Base-by-base conservation (phyloP, 2,113 vertebrate species). In the Accipiter virgatus region DNA sequence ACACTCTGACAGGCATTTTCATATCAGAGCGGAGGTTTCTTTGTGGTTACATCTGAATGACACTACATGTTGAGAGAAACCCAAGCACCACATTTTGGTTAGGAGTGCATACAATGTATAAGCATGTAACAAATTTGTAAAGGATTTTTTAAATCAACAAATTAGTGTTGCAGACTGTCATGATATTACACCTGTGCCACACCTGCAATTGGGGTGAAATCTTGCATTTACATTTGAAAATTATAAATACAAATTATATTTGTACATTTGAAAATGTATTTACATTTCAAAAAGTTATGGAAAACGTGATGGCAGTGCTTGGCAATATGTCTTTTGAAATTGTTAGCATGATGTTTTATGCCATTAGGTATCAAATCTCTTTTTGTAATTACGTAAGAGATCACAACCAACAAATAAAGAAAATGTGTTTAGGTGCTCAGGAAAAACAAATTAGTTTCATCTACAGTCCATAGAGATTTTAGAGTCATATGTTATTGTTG, bases 361-460 rank as follows among this genome's bases (percentile, higher is more conserved):
- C 20, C 43, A 56, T 71, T 71, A 93, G 13, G 23, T 95, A 81
- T 81, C 65, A 79, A 93, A 89, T 56, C 14, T 81, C 40, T 75
- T 85, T 78, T 75, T 88, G n/a, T 56, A 92, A 93, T 92, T 85
- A 74, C 40, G 19, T 67, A 81, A 86, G 34, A 87, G 56, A 87
- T 81, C 62, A 91, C 43, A 90, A 85, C 19, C 12, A 86, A 66
- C 48, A 91, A 93, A 90, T 59, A 86, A 92, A 7, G 11, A 82
- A 96, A 83, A 63, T 84, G 10, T 74, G 22, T 73, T 85, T 81
- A 83, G 42, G 40, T 78, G 32, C 36, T 77, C 52, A 90, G 78
- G 77, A 96, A 77, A 93, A 94, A 55, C n/a, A 86, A 74, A 88
- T 80, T 70, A 63, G 15, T 86, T 92, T 86, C 59, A 92, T 88